These are phyloP conservation scores for Camponotus vicinus DNA, from an alignment of 1,140 invertebrate species.

Conservation along the genomic window DNA sequence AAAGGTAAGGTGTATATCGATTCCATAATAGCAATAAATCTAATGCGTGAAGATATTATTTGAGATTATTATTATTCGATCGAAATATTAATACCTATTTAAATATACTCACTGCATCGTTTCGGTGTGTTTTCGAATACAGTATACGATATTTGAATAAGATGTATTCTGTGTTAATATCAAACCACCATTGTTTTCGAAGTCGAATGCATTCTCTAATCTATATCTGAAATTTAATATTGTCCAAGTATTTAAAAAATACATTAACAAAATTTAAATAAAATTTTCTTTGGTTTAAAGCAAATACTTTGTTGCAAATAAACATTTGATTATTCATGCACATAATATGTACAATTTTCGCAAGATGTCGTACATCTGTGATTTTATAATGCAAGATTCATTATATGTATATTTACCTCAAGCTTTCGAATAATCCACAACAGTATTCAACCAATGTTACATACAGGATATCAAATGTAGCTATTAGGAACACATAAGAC, in stretches of 20 bases:
- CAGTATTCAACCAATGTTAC: conserved; percentile 5
- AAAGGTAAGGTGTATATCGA: too few relatives aligned
- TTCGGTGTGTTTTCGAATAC: conserved; percentile 19
- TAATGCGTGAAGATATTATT: neutral
- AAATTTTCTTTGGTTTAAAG: too few relatives aligned
- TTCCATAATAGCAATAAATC: neutral
- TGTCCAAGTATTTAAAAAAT: neutral
- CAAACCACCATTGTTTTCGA: neutral
- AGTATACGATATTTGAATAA: conserved; percentile 20
- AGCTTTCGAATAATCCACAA: conserved; percentile 7
- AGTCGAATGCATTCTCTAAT: conserved; percentile 14
- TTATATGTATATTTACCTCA: neutral
- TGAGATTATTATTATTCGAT: neutral
- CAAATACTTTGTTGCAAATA: neutral
- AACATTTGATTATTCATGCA: too few relatives aligned
- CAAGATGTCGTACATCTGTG: too few relatives aligned
- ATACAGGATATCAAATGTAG: conserved; percentile 24
- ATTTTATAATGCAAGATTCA: too few relatives aligned
- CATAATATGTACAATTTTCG: too few relatives aligned
- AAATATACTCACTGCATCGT: conserved; percentile 22
- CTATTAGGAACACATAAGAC: neutral
- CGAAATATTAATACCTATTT: neutral
- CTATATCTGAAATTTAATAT: conserved; percentile 22
- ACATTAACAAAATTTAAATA: too few relatives aligned
- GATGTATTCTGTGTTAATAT: neutral